A percentile compares a stretch with the other conserved stretches of the same genome.
Conservation (phyloP, 2,113 vertebrate genomes). For the Mastomys coucha region DNA sequence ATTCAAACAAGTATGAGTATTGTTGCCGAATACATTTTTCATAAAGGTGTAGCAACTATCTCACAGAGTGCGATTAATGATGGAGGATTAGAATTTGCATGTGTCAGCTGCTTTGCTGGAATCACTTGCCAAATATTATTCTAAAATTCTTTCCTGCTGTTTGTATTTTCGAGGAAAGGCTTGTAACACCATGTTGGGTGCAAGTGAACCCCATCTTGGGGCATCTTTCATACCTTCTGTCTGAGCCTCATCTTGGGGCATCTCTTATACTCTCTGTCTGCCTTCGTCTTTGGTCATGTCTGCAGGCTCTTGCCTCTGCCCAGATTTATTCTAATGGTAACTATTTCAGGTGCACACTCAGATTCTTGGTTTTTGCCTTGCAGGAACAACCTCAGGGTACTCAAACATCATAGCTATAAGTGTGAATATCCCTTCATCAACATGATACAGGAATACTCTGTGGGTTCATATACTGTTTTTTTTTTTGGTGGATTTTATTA, state of each 20-base stretch:
- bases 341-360: background rate
- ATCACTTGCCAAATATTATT: background rate
- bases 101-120: background rate
- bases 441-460: background rate
- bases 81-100: background rate
- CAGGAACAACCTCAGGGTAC: background rate
- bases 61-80: background rate
- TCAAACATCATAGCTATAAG: background rate
- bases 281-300: background rate
- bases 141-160: background rate
- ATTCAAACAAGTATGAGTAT: background rate
- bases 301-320: background rate
- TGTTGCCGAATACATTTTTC: background rate
- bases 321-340: background rate
- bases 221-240: background rate
- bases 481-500: no score
- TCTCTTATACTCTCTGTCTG: background rate
- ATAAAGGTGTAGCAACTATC: background rate
- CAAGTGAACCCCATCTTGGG: background rate
- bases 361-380: constrained; percentile 21
- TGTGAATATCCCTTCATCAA: background rate
- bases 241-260: background rate
- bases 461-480: background rate
- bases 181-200: background rate
- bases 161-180: background rate